These are phyloP conservation scores for Kuschelorhynchus macadamiae DNA, from an alignment of 2,888 invertebrate genomes.

Conservation along the genomic window DNA sequence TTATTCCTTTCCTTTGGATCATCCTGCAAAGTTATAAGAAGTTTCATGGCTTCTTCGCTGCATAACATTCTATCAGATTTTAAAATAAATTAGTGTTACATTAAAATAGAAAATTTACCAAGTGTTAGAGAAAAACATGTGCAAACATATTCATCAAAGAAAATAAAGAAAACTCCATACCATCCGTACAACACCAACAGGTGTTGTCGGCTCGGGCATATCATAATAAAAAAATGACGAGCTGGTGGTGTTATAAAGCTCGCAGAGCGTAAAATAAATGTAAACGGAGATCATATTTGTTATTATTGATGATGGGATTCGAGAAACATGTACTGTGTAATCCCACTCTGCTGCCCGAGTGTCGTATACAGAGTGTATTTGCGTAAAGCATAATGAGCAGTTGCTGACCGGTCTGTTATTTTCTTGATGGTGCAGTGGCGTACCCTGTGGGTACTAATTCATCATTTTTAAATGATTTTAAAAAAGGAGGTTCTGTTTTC, in stretches of 20 bases:
- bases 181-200: slow-evolving; percentile 51
- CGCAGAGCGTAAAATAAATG: slow-evolving; percentile 41
- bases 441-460: background rate
- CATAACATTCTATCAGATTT: too few relatives aligned
- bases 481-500: too few relatives aligned
- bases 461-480: background rate
- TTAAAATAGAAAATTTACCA: too few relatives aligned
- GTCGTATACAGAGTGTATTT: slow-evolving; percentile 54
- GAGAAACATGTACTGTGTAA: slow-evolving; percentile 65
- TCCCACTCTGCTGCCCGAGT: slow-evolving; percentile 54
- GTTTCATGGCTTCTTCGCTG: too few relatives aligned
- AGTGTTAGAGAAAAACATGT: too few relatives aligned
- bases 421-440: slow-evolving; percentile 33
- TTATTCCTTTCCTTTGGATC: too few relatives aligned
- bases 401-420: slow-evolving; percentile 53
- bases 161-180: too few relatives aligned
- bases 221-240: slow-evolving; percentile 10
- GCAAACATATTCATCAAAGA: too few relatives aligned
- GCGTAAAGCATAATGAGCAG: slow-evolving; percentile 62
- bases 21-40: too few relatives aligned
- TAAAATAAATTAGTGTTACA: too few relatives aligned
- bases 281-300: slow-evolving; percentile 61
- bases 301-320: slow-evolving; percentile 67
- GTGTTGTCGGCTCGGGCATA: slow-evolving; percentile 32
- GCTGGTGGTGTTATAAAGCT: slow-evolving; percentile 32